Conservation (phyloP, 2,888 invertebrate genomes). For the Drosophila austrosaltans region DNA sequence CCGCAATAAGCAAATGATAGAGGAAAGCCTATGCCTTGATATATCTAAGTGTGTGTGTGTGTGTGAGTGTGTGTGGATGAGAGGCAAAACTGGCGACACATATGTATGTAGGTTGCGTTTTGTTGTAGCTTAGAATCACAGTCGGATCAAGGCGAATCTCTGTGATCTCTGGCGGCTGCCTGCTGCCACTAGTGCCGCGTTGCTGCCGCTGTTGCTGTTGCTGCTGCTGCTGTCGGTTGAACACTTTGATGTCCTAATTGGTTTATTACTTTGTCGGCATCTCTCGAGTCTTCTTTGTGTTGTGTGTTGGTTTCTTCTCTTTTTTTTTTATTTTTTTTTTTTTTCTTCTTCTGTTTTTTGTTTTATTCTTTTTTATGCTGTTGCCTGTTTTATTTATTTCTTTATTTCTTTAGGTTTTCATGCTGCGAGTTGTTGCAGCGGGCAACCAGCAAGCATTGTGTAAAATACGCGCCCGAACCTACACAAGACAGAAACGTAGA, state of each 20-base stretch:
- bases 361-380: conserved; percentile 67
- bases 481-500: conserved; percentile 34
- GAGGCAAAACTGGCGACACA: conserved; percentile 53
- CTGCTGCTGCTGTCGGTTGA: conserved; percentile 74
- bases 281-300: conserved; percentile 76
- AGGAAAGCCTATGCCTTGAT: background rate
- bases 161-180: conserved; percentile 63
- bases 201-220: conserved; percentile 27
- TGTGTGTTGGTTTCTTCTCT: conserved; percentile 42
- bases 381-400: conserved; percentile 78
- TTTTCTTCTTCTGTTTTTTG: background rate
- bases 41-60: background rate
- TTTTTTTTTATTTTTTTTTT: conserved; percentile 23
- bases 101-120: conserved; percentile 78
- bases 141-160: conserved; percentile 79
- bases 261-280: conserved; percentile 83
- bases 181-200: conserved; percentile 31
- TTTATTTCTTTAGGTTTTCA: conserved; percentile 72
- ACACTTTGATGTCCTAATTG: conserved; percentile 83
- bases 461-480: conserved; percentile 55
- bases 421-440: conserved; percentile 52
- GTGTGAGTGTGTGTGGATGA: background rate
- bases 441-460: conserved; percentile 47
- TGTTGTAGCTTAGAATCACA: conserved; percentile 72
- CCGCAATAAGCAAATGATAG: background rate